Percentiles rank a stretch among this genome's conserved stretches.
Evolutionary conservation across 2,113 vertebrate genomes (phyloP).

Genomic region (Trematocara zebra): DNA sequence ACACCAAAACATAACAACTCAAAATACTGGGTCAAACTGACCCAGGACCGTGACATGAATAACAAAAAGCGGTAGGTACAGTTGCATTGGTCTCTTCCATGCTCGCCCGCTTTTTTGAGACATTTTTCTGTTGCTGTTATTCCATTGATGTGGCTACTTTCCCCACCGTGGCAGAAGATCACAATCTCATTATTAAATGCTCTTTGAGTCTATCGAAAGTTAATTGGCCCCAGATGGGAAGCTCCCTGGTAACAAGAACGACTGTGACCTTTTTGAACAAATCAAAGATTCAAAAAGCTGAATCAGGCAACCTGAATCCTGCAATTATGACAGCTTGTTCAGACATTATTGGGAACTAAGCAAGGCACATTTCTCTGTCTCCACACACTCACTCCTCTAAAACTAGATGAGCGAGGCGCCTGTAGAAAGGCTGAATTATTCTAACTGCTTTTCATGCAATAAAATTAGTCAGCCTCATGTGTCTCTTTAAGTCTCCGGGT

Average conservation of each 20-base stretch:
- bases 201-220: background rate
- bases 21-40: no score
- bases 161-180: background rate
- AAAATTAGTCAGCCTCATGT: background rate
- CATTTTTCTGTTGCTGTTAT: background rate
- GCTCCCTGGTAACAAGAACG: background rate
- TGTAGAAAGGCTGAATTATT: background rate
- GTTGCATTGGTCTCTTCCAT: background rate
- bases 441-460: background rate
- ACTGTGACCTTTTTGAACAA: background rate
- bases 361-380: background rate
- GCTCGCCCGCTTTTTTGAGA: background rate
- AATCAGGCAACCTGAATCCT: background rate
- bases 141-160: background rate
- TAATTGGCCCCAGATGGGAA: background rate
- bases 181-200: background rate
- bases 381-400: background rate
- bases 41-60: no score
- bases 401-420: background rate
- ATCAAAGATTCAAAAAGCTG: background rate
- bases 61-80: background rate
- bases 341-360: background rate
- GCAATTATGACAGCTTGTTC: background rate
- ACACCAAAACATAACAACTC: no score
- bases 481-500: background rate